Evolutionary conservation across 2,113 vertebrate species (phyloP).

Genomic region (Stigmatopora nigra): DNA sequence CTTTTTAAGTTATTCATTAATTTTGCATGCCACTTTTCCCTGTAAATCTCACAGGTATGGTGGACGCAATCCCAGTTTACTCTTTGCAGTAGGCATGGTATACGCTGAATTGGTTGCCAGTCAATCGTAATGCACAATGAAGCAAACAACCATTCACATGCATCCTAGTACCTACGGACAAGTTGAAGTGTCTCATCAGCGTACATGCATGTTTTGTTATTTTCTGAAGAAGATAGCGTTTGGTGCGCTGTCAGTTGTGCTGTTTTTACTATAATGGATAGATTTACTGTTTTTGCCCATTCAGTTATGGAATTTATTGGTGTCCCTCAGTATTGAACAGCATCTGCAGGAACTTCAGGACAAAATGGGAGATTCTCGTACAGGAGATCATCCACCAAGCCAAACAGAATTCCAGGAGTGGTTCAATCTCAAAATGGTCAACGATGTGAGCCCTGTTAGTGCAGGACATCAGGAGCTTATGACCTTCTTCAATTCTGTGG

Average conservation of each 20-base stretch:
- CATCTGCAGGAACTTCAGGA: constrained; percentile 79
- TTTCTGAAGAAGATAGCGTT: constrained; percentile 23
- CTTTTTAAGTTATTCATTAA: too few species aligned
- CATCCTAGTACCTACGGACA: too few species aligned
- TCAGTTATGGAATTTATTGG: constrained; percentile 4
- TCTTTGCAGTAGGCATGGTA: too few species aligned
- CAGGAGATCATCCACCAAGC: constrained; percentile 66
- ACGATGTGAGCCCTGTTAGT: constrained; percentile 58
- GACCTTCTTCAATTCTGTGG: constrained; percentile 84
- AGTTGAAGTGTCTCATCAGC: too few species aligned
- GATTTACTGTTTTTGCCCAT: background rate
- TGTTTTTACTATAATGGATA: background rate
- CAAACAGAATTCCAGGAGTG: constrained; percentile 76
- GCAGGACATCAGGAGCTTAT: constrained; percentile 73
- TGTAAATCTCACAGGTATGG: too few species aligned
- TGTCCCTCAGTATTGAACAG: constrained; percentile 76
- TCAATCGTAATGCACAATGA: too few species aligned
- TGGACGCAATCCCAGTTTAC: too few species aligned
- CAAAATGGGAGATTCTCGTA: constrained; percentile 70
- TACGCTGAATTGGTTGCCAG: too few species aligned
- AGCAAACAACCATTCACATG: too few species aligned
- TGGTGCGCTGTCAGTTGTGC: constrained; percentile 1
- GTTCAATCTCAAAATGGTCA: constrained; percentile 69
- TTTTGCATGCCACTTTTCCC: too few species aligned
- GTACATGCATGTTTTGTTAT: too few species aligned